Evolutionary conservation across 2,888 invertebrate species (phyloP).

Genomic region (Strigamia transsilvanica): DNA sequence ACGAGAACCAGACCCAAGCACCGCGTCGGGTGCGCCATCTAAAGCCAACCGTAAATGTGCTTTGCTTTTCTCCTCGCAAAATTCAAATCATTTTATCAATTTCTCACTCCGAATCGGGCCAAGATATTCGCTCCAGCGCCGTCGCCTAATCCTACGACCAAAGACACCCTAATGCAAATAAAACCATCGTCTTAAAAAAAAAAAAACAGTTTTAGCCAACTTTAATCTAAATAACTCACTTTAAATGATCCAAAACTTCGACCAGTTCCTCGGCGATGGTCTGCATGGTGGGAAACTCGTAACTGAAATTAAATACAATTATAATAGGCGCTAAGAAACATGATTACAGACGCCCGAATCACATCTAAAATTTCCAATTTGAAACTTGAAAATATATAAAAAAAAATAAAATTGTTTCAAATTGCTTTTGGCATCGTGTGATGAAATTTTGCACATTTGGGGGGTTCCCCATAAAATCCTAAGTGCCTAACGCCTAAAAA

Average conservation of each 20-base stretch:
- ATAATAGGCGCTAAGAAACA: background rate
- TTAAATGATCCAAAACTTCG: conserved; percentile 81
- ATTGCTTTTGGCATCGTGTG: no score
- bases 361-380: background rate
- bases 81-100: conserved; percentile 37
- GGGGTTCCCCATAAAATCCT: conserved; percentile 16
- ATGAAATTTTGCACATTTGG: no score
- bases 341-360: background rate
- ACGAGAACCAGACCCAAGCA: conserved; percentile 82
- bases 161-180: conserved; percentile 70
- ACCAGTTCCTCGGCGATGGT: conserved; percentile 82
- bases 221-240: conserved; percentile 63
- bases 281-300: conserved; percentile 82
- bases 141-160: conserved; percentile 85
- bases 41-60: conserved; percentile 50
- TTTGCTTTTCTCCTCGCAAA: conserved; percentile 32
- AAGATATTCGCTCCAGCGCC: conserved; percentile 88
- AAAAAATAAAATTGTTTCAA: no score
- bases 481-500: background rate
- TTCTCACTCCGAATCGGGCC: conserved; percentile 77
- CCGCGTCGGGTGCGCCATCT: conserved; percentile 78
- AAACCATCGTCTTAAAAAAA: background rate
- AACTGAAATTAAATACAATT: conserved; percentile 67
- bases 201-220: background rate
- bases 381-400: no score